A percentile compares a stretch with the other conserved stretches of the same genome.
Evolutionary conservation across 2,888 invertebrate genomes (phyloP).

Genomic region (Drosophila borealis): DNA sequence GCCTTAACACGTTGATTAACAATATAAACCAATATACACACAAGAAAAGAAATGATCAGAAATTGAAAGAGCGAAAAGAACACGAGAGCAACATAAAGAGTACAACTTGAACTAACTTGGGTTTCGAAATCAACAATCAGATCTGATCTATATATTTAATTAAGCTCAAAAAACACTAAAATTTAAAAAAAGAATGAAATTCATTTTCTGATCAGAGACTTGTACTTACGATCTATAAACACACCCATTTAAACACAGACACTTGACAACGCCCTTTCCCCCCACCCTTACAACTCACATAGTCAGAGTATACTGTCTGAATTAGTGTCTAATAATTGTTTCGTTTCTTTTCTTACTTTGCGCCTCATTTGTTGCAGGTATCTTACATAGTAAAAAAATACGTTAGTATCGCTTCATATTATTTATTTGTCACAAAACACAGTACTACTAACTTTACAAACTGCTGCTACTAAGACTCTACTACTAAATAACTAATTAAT

Average conservation of each 20-base stretch:
- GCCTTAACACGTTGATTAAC: conserved; percentile 28
- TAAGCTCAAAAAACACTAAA: not conserved
- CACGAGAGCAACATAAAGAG: not conserved
- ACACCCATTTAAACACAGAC: not conserved
- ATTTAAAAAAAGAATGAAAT: not conserved
- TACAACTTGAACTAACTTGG: not conserved
- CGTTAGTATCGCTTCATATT: conserved; percentile 82
- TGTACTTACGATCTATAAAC: conserved; percentile 12
- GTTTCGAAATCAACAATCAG: not conserved
- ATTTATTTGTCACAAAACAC: conserved; percentile 58
- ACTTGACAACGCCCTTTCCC: not conserved
- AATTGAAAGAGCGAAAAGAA: conserved; percentile 18
- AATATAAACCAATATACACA: conserved; percentile 7
- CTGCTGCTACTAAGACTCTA: conserved; percentile 32
- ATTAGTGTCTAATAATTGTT: conserved; percentile 75
- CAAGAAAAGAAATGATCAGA: conserved; percentile 4
- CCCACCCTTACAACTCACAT: conserved; percentile 10
- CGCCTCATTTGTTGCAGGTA: conserved; percentile 81
- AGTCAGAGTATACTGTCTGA: conserved; percentile 64
- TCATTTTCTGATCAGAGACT: conserved; percentile 25
- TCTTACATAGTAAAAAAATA: conserved; percentile 83
- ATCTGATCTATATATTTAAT: not conserved
- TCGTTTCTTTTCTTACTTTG: conserved; percentile 79
- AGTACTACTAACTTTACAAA: conserved; percentile 29
- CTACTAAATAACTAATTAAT: conserved; percentile 38